Percentiles rank a stretch among this genome's conserved stretches.
These are phyloP conservation scores for Icerya purchasi DNA, from an alignment of 2,888 invertebrate genomes.

Conservation along the genomic window DNA sequence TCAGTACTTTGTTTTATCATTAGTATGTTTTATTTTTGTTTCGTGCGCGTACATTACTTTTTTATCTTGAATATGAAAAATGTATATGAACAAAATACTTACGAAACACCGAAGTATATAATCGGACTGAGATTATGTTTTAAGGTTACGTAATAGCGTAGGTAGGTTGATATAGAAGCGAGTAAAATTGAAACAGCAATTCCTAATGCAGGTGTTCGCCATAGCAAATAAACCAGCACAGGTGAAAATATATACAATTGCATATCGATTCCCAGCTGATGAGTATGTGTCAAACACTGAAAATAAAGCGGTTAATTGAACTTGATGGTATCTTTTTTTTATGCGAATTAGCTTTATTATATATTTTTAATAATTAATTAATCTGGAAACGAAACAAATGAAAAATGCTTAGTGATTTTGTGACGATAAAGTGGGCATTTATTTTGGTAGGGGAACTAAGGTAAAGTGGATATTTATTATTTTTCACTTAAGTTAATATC, in stretches of 20 bases:
- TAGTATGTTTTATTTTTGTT: too few species aligned
- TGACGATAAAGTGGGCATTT: too few species aligned
- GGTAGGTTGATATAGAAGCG: slow-evolving; percentile 28
- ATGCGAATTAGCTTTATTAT: too few species aligned
- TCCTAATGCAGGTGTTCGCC: slow-evolving; percentile 27
- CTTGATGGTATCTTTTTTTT: background rate
- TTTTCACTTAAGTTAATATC: too few species aligned
- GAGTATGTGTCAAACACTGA: slow-evolving; percentile 36
- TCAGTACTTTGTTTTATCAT: too few species aligned
- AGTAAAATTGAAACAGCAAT: slow-evolving; percentile 25
- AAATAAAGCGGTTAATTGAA: slow-evolving; percentile 17
- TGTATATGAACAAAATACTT: slow-evolving; percentile 23
- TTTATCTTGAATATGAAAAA: background rate
- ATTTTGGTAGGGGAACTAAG: too few species aligned
- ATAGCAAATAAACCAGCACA: slow-evolving; percentile 30
- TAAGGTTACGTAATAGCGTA: slow-evolving; percentile 29
- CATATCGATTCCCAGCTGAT: slow-evolving; percentile 36
- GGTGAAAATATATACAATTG: slow-evolving; percentile 32
- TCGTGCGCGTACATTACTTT: too few species aligned
- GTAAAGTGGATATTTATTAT: too few species aligned
- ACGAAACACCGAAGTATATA: slow-evolving; percentile 35
- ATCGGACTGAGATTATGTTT: slow-evolving; percentile 33
- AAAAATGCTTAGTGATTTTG: too few species aligned
- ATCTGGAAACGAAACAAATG: too few species aligned
- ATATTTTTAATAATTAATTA: too few species aligned